Evolutionary conservation across 2,888 invertebrate species (phyloP).

Genomic region (Anoplius nigerrimus): DNA sequence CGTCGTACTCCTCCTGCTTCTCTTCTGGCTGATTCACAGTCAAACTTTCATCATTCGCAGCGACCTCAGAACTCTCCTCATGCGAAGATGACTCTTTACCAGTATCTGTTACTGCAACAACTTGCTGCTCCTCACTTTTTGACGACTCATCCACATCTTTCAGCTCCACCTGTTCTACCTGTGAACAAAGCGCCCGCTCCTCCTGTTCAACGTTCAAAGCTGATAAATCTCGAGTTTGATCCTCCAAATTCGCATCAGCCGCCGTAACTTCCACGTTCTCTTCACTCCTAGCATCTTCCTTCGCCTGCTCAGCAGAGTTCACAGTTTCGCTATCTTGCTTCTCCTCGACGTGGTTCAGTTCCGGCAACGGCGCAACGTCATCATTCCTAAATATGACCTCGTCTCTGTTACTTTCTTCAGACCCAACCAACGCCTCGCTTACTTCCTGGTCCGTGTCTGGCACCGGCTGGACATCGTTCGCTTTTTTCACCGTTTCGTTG

Average conservation of each 20-base stretch:
- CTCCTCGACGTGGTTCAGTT: conserved; percentile 43
- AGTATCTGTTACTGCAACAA: not conserved
- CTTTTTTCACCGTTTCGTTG: not conserved
- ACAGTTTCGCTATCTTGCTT: conserved; percentile 21
- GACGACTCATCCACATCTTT: not conserved
- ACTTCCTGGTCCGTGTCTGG: not conserved
- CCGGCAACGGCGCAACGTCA: conserved; percentile 34
- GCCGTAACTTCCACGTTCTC: conserved; percentile 18
- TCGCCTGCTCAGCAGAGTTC: conserved; percentile 26
- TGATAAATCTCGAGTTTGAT: not conserved
- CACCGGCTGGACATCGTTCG: not conserved
- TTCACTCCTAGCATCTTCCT: conserved; percentile 11
- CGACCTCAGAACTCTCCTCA: not conserved
- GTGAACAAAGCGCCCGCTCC: too few species aligned
- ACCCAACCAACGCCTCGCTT: not conserved
- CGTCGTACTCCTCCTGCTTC: conserved; percentile 24
- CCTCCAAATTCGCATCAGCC: conserved; percentile 6
- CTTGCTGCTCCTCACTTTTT: not conserved
- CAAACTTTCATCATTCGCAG: conserved; percentile 12
- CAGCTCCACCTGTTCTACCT: not conserved
- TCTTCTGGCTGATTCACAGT: too few species aligned
- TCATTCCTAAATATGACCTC: conserved; percentile 47
- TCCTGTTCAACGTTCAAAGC: not conserved
- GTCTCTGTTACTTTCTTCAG: conserved; percentile 17
- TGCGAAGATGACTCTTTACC: not conserved